phyloP scores from a whole-genome alignment of 2,888 invertebrate genomes.

The Caenorhabditis imperialis region DNA sequence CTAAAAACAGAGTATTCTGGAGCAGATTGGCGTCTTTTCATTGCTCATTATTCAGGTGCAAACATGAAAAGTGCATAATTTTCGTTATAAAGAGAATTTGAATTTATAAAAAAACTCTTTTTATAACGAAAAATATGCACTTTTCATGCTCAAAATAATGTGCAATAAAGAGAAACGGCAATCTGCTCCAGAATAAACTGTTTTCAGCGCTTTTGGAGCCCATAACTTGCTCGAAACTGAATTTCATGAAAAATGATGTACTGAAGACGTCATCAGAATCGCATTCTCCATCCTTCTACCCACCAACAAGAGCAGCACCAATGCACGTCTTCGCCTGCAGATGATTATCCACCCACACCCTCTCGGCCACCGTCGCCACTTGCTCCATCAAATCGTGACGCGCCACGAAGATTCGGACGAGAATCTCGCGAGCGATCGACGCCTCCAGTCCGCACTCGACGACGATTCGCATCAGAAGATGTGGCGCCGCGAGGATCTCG shows the following conservation, averaged over 20 bases:
- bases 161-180: too few relatives aligned
- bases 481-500: slow-evolving; percentile 59
- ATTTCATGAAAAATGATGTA: too few relatives aligned
- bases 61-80: too few relatives aligned
- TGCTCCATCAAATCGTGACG: slow-evolving; percentile 53
- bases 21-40: too few relatives aligned
- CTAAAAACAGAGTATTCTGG: too few relatives aligned
- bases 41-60: too few relatives aligned
- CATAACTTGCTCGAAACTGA: too few relatives aligned
- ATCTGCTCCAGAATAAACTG: too few relatives aligned
- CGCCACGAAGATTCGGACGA: slow-evolving; percentile 57
- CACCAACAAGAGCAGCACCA: slow-evolving; percentile 54
- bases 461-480: slow-evolving; percentile 59
- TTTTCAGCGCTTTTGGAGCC: too few relatives aligned
- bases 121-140: neutral
- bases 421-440: slow-evolving; percentile 41
- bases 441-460: slow-evolving; percentile 52
- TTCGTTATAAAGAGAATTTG: too few relatives aligned
- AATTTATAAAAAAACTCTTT: neutral
- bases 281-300: neutral
- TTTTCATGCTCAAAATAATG: too few relatives aligned
- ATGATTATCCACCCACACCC: slow-evolving; percentile 56
- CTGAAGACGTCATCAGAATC: too few relatives aligned
- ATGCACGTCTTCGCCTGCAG: slow-evolving; percentile 39
- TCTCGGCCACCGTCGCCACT: slow-evolving; percentile 45